Base-by-base conservation (phyloP, 1,140 invertebrate genomes). In the Epicauta chinensis region DNA sequence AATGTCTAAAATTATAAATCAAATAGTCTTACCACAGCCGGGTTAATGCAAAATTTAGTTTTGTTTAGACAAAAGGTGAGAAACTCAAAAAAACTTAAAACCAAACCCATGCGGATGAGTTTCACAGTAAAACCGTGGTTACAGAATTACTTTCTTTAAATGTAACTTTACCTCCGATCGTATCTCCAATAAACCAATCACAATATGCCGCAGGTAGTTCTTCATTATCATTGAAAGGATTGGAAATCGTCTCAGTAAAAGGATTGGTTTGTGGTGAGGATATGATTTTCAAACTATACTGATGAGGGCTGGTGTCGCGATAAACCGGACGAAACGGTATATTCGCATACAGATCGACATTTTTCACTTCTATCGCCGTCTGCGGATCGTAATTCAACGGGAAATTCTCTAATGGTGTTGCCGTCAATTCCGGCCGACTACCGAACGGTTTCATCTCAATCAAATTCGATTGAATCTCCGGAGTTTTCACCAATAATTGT, bases 91-190 rank as follows among this genome's bases (percentile, higher is more conserved):
- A 56, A 63, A 63, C 59, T 58, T 59, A 59, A 31, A 15, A 53
- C 17, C 53, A 65, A 64, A 58, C 53, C 60, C 64, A 69, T 67
- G 64, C 67, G 59, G 58, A 62, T 62, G 51, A 64, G 62, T 67
- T 53, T 56, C 40, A 46, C 10, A 34, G 32, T 3, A 12, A 4
- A 34, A 34, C 7, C 23, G 55, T 36, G 45, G 47, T 46, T 38
- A 43, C 37, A 4, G 32, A 32, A 55, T 40, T 47, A 53, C 35
- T 61, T 35, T 23, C 23, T 23, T 23, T 23, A 48, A 48, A 15
- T n/a, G n/a, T 16, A 59, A 62, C 60, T 54, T 68, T 69, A 70
- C 67, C 68, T 70, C 62, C 47, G 39, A 40, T 36, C 16, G 44
- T 39, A 34, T 61, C 57, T 50, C 61, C 63, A 37, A 49, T 35